Base-by-base conservation (phyloP, 2,797 vertebrate genomes). In the Sandelia bainsii region DNA sequence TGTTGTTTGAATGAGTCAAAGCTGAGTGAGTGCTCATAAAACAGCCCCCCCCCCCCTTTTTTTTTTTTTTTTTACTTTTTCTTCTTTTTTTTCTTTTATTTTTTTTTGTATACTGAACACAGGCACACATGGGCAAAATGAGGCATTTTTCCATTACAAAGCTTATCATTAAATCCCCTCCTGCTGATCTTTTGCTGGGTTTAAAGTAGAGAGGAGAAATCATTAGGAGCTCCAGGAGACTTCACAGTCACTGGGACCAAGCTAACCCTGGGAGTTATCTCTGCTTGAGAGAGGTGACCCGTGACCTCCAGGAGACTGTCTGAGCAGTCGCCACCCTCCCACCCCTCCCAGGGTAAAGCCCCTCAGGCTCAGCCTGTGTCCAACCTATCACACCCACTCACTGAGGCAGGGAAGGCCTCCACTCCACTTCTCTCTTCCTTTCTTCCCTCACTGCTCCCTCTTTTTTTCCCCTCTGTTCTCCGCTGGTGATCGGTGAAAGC, bases 71-170 rank as follows among this genome's bases (percentile, higher is more conserved):
- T 34, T 79, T 44, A 11, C 13, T 16, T 6, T 79, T 44, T 13
- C 13, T 16, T 6, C 7, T 45, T 40, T 40, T 13, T 14, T 17
- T 44, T 44, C 7, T 19, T 45, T 19, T 14, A 13, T 59, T 59
- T 58, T 76, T 79, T 82, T 84, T 78, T 82, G 86, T 86, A 89
- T 89, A 90, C 86, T 77, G 34, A 70, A 82, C 49, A 40, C 80
- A 84, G 79, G 82, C 91, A 81, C 89, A 89, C 90, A 90, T 88
- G 85, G 84, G 81, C 76, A 85, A 83, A 92, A 92, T 82, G 79
- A 91, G 89, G 86, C 87, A 86, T 93, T 93, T 93, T 93, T 93
- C 93, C 92, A 94, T 94, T 93, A 93, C 92, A 93, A 93, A 94
- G 92, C 92, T 90, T 90, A 92, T 94, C 92, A 94, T 94, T 93